Conservation (phyloP, 2,113 vertebrate genomes). For the Oreocharis arfaki region DNA sequence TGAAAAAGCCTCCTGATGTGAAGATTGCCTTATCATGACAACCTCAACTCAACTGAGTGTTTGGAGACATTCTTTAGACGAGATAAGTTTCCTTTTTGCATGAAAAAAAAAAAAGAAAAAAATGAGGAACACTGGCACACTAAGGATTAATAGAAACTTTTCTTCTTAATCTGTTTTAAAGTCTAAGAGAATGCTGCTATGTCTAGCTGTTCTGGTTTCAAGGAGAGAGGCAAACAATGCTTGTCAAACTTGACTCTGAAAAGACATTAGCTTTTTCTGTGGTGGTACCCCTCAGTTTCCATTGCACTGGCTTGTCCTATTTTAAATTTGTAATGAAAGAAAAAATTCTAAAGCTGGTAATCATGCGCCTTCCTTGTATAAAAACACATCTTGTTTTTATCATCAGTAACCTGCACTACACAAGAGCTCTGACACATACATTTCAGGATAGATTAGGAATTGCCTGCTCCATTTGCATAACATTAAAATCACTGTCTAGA, state of each 20-base stretch:
- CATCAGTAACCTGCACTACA: conserved; percentile 65
- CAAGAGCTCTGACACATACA: conserved; percentile 59
- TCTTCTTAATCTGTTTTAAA: not conserved
- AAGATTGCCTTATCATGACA: conserved; percentile 58
- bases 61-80: not conserved
- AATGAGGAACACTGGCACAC: not conserved
- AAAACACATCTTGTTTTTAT: conserved; percentile 71
- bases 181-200: not conserved
- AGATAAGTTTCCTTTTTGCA: conserved; percentile 31
- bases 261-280: conserved; percentile 19
- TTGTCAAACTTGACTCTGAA: conserved; percentile 44
- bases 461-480: conserved; percentile 65
- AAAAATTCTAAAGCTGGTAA: conserved; percentile 60
- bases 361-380: conserved; percentile 49
- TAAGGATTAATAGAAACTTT: conserved; percentile 24
- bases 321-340: conserved; percentile 65
- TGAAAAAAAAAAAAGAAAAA: not conserved
- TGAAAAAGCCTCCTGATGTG: conserved; percentile 45
- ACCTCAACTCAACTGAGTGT: not conserved
- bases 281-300: not conserved
- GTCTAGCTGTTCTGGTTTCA: conserved; percentile 5
- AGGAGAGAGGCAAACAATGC: not conserved
- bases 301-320: conserved; percentile 52
- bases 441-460: conserved; percentile 70
- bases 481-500: conserved; percentile 70